These are phyloP conservation scores for Xiphias gladius DNA, from an alignment of 2,113 vertebrate species.

Conservation along the genomic window DNA sequence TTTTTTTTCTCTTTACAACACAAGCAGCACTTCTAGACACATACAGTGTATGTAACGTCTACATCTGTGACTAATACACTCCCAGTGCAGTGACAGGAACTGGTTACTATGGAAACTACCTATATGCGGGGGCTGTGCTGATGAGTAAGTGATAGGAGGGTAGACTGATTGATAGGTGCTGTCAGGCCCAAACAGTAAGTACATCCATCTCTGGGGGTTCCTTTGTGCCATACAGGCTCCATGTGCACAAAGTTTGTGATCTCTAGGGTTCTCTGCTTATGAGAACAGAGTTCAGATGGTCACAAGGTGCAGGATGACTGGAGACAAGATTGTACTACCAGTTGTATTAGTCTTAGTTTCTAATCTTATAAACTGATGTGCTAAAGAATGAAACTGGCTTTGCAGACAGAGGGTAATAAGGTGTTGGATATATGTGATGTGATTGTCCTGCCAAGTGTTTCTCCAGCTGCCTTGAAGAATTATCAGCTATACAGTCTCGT, in stretches of 20 bases:
- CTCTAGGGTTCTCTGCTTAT: not conserved
- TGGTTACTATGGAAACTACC: constrained; percentile 68
- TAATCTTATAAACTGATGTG: constrained; percentile 21
- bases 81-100: constrained; percentile 19
- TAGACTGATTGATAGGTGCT: constrained; percentile 46
- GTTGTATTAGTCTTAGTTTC: not conserved
- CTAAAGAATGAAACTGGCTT: not conserved
- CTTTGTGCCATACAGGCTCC: not conserved
- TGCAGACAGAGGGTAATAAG: not conserved
- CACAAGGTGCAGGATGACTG: constrained; percentile 14
- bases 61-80: constrained; percentile 12
- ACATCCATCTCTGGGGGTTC: constrained; percentile 22
- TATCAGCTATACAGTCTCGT: constrained; percentile 21
- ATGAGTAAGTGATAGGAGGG: constrained; percentile 24
- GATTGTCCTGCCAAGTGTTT: constrained; percentile 30
- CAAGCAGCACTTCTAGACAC: not conserved
- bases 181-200: constrained; percentile 10
- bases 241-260: not conserved
- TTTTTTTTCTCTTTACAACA: not conserved
- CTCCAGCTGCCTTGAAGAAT: constrained; percentile 11
- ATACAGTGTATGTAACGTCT: not conserved
- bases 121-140: constrained; percentile 17
- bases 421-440: constrained; percentile 2
- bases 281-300: constrained; percentile 4
- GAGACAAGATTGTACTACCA: not conserved